Percentiles rank a stretch among this genome's conserved stretches.
These are phyloP conservation scores for Aradophagus sp. DNA, from an alignment of 1,140 invertebrate genomes.

Conservation along the genomic window DNA sequence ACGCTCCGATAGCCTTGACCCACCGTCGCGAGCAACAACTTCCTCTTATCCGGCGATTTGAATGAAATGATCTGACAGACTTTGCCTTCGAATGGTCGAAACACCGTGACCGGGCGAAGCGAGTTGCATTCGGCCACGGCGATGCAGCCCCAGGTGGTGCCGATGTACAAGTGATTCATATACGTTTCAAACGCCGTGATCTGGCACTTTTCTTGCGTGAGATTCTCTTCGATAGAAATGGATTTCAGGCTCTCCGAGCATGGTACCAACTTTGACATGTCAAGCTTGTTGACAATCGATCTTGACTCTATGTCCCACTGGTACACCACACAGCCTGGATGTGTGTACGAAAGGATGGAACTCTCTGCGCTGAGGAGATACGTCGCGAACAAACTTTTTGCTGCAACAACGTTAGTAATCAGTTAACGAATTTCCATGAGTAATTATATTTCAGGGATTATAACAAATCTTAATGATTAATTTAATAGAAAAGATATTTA, in stretches of 20 bases:
- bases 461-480: no score
- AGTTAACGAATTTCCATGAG: background rate
- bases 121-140: slow-evolving; percentile 88
- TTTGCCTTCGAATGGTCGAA: slow-evolving; percentile 91
- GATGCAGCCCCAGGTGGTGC: slow-evolving; percentile 93
- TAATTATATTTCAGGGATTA: no score
- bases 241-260: slow-evolving; percentile 94
- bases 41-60: slow-evolving; percentile 71
- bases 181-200: slow-evolving; percentile 86
- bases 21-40: slow-evolving; percentile 82
- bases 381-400: slow-evolving; percentile 70
- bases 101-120: slow-evolving; percentile 90
- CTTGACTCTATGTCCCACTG: slow-evolving; percentile 84
- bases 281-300: slow-evolving; percentile 85
- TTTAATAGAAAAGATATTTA: no score
- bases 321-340: slow-evolving; percentile 86
- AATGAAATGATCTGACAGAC: slow-evolving; percentile 74
- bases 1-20: slow-evolving; percentile 89
- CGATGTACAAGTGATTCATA: slow-evolving; percentile 86
- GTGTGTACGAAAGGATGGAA: slow-evolving; percentile 86
- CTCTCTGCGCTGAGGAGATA: slow-evolving; percentile 73
- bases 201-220: slow-evolving; percentile 86
- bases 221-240: slow-evolving; percentile 91
- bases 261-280: slow-evolving; percentile 93
- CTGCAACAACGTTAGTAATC: slow-evolving; percentile 12